Percentiles rank a stretch among this genome's conserved stretches.
phyloP scores from a whole-genome alignment of 2,797 vertebrate species.

The Sebastes taczanowskii region DNA sequence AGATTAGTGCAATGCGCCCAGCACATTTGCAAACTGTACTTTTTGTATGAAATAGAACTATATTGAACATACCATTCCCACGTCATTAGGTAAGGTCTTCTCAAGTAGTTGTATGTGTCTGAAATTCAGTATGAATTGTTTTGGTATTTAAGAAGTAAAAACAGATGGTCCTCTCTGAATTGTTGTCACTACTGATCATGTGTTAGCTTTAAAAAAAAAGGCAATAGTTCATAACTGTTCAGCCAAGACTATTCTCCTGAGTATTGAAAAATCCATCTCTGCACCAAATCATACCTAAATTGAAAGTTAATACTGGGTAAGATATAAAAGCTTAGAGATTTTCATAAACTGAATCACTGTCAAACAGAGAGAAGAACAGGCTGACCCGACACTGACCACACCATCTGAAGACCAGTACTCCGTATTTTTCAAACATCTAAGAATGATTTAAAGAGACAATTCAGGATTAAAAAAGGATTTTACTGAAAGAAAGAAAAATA shows the following conservation, averaged over 20 bases:
- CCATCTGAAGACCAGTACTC: neutral
- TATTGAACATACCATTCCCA: neutral
- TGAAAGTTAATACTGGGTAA: neutral
- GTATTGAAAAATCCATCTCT: neutral
- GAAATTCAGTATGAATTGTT: slow-evolving; percentile 1
- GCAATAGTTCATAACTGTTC: neutral
- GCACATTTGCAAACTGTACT: too few species aligned
- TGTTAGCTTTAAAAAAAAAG: neutral
- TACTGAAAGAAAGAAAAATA: neutral
- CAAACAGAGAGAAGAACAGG: neutral
- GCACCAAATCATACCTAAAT: neutral
- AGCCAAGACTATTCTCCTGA: neutral
- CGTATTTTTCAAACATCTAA: neutral
- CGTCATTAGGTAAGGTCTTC: neutral
- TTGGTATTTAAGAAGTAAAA: slow-evolving; percentile 7
- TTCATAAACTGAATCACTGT: neutral
- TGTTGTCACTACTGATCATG: slow-evolving; percentile 1
- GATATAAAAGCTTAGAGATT: neutral
- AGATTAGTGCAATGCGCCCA: too few species aligned
- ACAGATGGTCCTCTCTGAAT: slow-evolving; percentile 15
- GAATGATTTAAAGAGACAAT: neutral
- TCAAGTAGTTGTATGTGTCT: neutral
- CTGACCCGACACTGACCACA: neutral
- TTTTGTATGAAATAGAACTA: neutral
- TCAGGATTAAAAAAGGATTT: neutral